Base-by-base conservation (phyloP, 64 coral and sea anemone species). In the Stichodactyla helianthus region DNA sequence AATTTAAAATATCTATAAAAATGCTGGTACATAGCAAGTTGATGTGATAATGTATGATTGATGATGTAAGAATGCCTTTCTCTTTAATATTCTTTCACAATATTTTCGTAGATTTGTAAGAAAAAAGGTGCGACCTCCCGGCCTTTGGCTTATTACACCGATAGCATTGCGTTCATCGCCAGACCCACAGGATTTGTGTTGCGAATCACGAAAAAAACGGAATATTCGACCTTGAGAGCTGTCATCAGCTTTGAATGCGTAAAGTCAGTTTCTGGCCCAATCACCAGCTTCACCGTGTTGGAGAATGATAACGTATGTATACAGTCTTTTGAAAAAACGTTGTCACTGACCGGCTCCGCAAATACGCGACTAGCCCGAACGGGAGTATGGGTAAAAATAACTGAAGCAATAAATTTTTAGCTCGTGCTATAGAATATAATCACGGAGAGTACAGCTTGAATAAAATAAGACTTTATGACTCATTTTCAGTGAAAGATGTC, bases 171-270 rank as follows among this genome's bases (percentile, higher is more conserved):
- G 4, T 19, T 81, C n/a, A 53, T 81, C 52, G 17, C 26, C 7
- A 23, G 78, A 20, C 78, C 78, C 1, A 81, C 78, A 10, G 78
- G 78, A 2, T 81, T 81, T 54, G 78, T 81, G 16, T 52, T 23
- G 12, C 6, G 51, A 81, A 51, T 81, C 6, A 52, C 6, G 16
- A 81, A 7, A 7, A 79, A n/a, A n/a, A n/a, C n/a, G n/a, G n/a
- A n/a, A n/a, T n/a, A n/a, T 35, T 5, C 0, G 26, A 17, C 68
- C 27, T 28, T 81, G 26, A 81, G 54, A 54, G 78, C 78, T 28
- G 78, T 81, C n/a, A 54, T 81, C 25, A 81, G 78, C 50, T 81
- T 81, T 52, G 50, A 81, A 9, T 81, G 78, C 53, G 17, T 8
- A 52, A 5, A 6, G 12, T 20, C 78, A 52, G 13, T 8, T 51